Base-by-base conservation (phyloP, 2,888 invertebrate species). In the Mesochorus sp. region DNA sequence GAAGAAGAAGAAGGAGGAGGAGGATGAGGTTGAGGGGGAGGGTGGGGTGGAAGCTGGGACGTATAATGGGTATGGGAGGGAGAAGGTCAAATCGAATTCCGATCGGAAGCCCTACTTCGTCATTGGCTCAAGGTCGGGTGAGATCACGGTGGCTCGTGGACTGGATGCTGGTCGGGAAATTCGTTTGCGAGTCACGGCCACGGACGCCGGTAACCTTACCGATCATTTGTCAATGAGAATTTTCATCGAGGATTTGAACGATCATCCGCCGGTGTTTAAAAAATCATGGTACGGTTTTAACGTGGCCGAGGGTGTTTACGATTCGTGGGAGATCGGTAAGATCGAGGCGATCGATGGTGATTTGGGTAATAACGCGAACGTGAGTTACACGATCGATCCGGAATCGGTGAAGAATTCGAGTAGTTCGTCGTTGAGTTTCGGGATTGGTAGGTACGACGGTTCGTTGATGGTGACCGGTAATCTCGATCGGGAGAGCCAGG, bases 221-320 rank as follows among this genome's bases (percentile, higher is more conserved):
- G 96, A 96, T 82, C 92, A 93, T 62, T 93, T 96, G 0, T 93
- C 94, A 3, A 90, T 97, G 2, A 93, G 95, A 82, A 92, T 97
- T n/a, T 94, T 94, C 57, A 93, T 97, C 0, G 94, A 94, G 84
- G 96, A 96, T 85, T 94, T 97, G 0, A 97, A 97, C 88, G 95
- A 97, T 84, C 96, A 97, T 88, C 94, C 95, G 3, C 97, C 97
- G 0, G 94, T 95, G 80, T 97, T 97, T 81, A 94, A 95, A 82
- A 95, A 96, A 82, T 94, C 96, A 0, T 96, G 95, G 94, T 97
- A 97, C 87, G 95, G 93, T 61, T 97, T 97, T 82, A 95, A 96
- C 85, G 93, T 96, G 0, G 93, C 95, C 62, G 97, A 97, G 91
- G 96, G 97, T 0, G 92, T 93, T 21, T 97, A 96, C 86, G 93